These are phyloP conservation scores for Ophion ellenae DNA, from an alignment of 2,888 invertebrate species.

Conservation along the genomic window DNA sequence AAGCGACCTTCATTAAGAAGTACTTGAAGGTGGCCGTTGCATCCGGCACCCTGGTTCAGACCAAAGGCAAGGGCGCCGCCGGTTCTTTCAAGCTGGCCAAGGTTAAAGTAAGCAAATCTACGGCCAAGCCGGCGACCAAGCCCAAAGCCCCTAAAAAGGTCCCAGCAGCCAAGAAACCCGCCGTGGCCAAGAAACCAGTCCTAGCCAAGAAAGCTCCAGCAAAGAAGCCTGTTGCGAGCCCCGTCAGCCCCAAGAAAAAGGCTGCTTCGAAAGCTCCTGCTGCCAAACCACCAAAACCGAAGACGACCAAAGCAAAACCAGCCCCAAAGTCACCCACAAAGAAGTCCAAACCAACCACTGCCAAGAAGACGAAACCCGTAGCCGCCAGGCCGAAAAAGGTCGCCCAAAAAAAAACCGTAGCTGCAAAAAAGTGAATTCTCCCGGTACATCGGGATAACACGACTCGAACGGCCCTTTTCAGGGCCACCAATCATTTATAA, in stretches of 20 bases:
- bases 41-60: conserved; percentile 84
- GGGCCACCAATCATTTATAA: conserved; percentile 43
- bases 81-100: conserved; percentile 84
- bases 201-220: conserved; percentile 46
- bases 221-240: conserved; percentile 34
- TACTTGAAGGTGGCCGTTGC: conserved; percentile 86
- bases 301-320: conserved; percentile 58
- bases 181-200: conserved; percentile 23
- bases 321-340: conserved; percentile 39
- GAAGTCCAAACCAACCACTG: conserved; percentile 19
- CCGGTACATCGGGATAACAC: conserved; percentile 15
- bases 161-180: conserved; percentile 24
- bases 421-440: conserved; percentile 22
- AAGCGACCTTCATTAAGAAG: conserved; percentile 86
- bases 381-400: conserved; percentile 47
- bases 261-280: conserved; percentile 52
- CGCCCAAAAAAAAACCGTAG: conserved; percentile 49
- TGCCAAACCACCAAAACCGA: conserved; percentile 65
- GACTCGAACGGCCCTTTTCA: conserved; percentile 68
- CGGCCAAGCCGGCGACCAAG: conserved; percentile 67
- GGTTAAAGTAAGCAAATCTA: conserved; percentile 62
- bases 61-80: conserved; percentile 85
- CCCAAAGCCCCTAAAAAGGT: conserved; percentile 63
- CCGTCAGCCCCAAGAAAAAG: conserved; percentile 32
- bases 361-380: conserved; percentile 81